Conservation (phyloP, 2,888 invertebrate genomes). For the Griposia aprilina region DNA sequence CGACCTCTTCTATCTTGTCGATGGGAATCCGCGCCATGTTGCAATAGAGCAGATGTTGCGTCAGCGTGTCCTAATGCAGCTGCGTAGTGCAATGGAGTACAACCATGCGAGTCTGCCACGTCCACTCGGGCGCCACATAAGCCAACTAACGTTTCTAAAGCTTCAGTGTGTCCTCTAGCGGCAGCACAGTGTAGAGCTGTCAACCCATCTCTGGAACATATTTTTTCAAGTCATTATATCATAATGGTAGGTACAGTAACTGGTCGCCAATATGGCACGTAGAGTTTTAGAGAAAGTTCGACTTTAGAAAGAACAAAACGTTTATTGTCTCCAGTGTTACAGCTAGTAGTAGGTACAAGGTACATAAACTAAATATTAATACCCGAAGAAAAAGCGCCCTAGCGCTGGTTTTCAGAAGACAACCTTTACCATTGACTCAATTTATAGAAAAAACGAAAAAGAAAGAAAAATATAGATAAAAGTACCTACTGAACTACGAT, state of each 20-base stretch:
- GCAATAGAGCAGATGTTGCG: conserved; percentile 96
- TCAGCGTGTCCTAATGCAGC: conserved; percentile 98
- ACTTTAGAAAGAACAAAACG: too few species aligned
- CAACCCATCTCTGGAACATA: conserved; percentile 94
- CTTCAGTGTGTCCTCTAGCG: conserved; percentile 98
- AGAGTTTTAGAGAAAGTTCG: not conserved
- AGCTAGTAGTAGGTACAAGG: too few species aligned
- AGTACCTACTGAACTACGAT: too few species aligned
- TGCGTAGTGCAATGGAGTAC: conserved; percentile 98
- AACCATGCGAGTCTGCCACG: conserved; percentile 97
- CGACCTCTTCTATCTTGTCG: conserved; percentile 97
- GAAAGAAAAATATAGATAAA: too few species aligned
- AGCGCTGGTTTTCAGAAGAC: too few species aligned
- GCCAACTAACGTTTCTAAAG: conserved; percentile 96
- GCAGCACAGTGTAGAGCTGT: conserved; percentile 99
- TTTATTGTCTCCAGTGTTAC: too few species aligned
- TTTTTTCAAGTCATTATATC: conserved; percentile 3
- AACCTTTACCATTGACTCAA: too few species aligned
- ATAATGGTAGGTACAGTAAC: not conserved
- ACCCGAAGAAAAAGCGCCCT: too few species aligned
- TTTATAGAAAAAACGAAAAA: too few species aligned
- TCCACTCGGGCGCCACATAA: conserved; percentile 97
- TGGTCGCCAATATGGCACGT: not conserved
- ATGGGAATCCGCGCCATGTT: conserved; percentile 97
- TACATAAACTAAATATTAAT: too few species aligned